Conservation (phyloP, 1,140 invertebrate genomes). For the Brachionus angularis region DNA sequence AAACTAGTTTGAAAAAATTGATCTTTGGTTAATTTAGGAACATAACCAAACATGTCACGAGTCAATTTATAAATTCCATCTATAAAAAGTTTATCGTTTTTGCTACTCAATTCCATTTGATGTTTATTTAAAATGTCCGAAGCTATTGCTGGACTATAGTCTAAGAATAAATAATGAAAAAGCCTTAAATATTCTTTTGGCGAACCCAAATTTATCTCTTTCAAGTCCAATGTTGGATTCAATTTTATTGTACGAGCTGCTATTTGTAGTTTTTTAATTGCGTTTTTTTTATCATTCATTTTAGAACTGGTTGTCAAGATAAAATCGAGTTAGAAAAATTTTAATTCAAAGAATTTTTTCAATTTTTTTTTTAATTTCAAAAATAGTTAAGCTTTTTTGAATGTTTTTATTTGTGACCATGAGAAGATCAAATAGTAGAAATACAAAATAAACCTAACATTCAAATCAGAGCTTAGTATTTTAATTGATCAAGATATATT, state of each 20-base stretch:
- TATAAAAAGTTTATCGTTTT: constrained; percentile 42
- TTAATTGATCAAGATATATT: too few species aligned
- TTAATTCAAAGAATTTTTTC: too few species aligned
- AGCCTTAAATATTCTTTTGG: constrained; percentile 30
- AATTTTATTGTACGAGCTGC: not conserved
- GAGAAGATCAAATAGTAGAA: too few species aligned
- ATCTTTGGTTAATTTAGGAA: constrained; percentile 38
- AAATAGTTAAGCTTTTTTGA: too few species aligned
- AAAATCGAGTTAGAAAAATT: too few species aligned
- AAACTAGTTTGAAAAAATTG: constrained; percentile 43
- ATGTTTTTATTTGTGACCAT: too few species aligned
- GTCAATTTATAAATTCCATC: constrained; percentile 40
- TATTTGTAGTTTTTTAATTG: constrained; percentile 40
- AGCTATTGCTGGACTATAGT: constrained; percentile 11
- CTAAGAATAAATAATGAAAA: constrained; percentile 34
- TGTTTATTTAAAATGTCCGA: constrained; percentile 13
- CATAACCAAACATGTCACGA: constrained; percentile 36
- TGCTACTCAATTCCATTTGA: constrained; percentile 21
- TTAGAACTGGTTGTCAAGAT: not conserved
- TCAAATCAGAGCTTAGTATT: too few species aligned
- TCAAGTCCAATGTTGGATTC: not conserved
- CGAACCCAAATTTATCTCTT: constrained; percentile 35
- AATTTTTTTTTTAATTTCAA: too few species aligned
- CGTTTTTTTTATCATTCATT: constrained; percentile 43
- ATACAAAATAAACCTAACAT: too few species aligned